Conservation (phyloP, 1,140 invertebrate species). For the Mycetomoellerius zeteki region DNA sequence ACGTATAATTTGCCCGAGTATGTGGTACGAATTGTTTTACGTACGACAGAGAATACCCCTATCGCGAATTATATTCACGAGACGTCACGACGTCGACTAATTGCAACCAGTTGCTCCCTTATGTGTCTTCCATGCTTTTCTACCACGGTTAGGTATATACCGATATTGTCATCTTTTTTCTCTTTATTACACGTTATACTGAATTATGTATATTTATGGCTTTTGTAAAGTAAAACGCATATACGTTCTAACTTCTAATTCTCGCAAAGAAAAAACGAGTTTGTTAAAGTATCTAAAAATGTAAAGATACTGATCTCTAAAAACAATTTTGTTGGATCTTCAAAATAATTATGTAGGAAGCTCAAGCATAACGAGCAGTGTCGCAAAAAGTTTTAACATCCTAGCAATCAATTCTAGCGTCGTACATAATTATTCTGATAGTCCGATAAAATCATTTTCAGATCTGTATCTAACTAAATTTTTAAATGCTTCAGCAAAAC, state of each 20-base stretch:
- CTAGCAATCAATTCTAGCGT: no score
- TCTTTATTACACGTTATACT: background rate
- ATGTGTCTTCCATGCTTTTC: background rate
- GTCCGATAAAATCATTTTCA: no score
- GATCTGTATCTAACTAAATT: no score
- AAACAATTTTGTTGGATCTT: no score
- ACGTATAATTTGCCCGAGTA: constrained; percentile 62
- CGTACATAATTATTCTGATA: no score
- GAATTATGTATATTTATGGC: background rate
- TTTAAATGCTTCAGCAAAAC: no score
- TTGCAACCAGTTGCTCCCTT: constrained; percentile 2
- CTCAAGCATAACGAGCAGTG: no score
- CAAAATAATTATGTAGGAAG: no score
- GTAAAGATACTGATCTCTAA: no score
- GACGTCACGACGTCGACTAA: constrained; percentile 16
- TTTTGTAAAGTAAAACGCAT: background rate
- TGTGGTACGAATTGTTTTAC: constrained; percentile 37
- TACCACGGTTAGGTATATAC: background rate
- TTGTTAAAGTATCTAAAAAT: no score
- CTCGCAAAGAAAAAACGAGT: no score
- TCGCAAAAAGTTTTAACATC: no score
- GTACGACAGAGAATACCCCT: background rate
- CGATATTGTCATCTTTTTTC: background rate
- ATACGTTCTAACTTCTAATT: background rate
- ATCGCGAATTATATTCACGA: constrained; percentile 4